phyloP scores from a whole-genome alignment of 2,888 invertebrate species.

The Lasioglossum zephyrum region DNA sequence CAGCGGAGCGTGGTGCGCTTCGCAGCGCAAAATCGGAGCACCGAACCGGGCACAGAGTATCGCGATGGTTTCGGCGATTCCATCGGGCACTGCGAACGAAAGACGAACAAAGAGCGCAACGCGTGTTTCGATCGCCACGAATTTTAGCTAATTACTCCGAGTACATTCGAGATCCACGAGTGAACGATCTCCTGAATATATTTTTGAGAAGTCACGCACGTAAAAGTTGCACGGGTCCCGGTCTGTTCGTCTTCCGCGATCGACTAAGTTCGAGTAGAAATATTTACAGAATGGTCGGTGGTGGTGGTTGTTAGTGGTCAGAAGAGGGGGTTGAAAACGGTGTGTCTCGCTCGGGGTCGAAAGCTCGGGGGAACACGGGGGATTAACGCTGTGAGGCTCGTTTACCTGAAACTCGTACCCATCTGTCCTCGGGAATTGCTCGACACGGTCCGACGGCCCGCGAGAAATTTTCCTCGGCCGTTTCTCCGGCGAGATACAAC shows the following conservation, averaged over 20 bases:
- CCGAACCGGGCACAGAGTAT: background rate
- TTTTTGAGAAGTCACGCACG: too few relatives aligned
- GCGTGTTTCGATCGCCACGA: background rate
- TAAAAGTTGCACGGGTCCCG: background rate
- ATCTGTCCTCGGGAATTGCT: slow-evolving; percentile 27
- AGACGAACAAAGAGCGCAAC: background rate
- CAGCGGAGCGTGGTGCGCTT: background rate
- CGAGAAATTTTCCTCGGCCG: background rate
- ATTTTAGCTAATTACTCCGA: background rate
- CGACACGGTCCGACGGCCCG: slow-evolving; percentile 16
- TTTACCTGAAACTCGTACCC: slow-evolving; percentile 24
- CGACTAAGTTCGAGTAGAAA: slow-evolving; percentile 19
- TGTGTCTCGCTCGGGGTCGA: slow-evolving; percentile 18
- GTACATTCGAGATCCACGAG: background rate
- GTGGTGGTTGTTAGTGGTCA: background rate
- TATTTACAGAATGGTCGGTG: slow-evolving; percentile 39
- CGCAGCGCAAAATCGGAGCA: background rate
- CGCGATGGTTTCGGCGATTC: background rate
- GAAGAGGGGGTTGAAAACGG: background rate
- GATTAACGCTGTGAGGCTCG: slow-evolving; percentile 14
- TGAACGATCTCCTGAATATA: background rate
- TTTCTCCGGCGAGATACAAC: background rate
- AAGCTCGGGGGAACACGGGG: slow-evolving; percentile 20
- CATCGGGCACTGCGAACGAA: slow-evolving; percentile 1
- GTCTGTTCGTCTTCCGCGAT: slow-evolving; percentile 17